Percentiles rank a stretch among this genome's conserved stretches.
Conservation (phyloP, 2,888 invertebrate species). For the Tachina fera region DNA sequence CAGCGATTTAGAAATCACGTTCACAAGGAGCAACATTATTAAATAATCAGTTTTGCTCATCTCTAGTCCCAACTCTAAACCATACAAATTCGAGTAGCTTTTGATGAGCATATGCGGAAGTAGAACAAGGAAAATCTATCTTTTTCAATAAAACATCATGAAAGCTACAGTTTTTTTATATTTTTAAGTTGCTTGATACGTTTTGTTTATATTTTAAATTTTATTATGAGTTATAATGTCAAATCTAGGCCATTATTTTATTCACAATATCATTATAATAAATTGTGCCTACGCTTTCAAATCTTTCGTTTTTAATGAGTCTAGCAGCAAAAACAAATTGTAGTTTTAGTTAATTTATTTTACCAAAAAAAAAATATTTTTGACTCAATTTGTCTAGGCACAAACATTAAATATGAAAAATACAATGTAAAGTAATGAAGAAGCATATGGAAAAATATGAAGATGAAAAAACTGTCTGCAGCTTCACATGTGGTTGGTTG, state of each 20-base stretch:
- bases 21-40: too few species aligned
- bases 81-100: too few species aligned
- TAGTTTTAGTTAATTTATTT: constrained; percentile 20
- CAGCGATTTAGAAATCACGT: too few species aligned
- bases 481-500: constrained; percentile 8
- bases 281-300: constrained; percentile 15
- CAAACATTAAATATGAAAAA: constrained; percentile 6
- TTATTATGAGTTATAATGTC: background rate
- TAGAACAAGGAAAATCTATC: too few species aligned
- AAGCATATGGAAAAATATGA: background rate
- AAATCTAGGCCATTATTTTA: background rate
- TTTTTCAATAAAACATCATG: too few species aligned
- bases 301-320: constrained; percentile 3
- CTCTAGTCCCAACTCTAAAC: too few species aligned
- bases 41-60: too few species aligned
- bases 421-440: background rate
- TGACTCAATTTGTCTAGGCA: background rate
- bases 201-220: background rate
- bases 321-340: background rate
- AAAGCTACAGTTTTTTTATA: background rate
- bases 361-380: background rate
- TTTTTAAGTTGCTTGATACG: background rate
- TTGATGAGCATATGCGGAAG: too few species aligned
- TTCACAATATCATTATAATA: constrained; percentile 4
- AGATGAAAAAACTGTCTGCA: background rate